Evolutionary conservation across 2,888 invertebrate genomes (phyloP), one percentile per base, ranked within the genome.

Genomic region (Napeogenes sylphis): DNA sequence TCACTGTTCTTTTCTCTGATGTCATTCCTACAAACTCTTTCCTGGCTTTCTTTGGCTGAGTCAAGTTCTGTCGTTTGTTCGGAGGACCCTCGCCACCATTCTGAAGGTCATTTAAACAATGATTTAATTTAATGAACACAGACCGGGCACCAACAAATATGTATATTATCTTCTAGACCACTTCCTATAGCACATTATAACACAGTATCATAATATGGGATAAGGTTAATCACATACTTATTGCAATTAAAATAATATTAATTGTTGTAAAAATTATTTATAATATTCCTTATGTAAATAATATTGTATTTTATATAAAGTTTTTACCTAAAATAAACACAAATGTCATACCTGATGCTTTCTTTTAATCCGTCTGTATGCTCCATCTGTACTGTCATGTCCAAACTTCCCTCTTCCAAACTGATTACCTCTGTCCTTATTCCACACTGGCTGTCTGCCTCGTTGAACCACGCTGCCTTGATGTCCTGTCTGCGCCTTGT

Each of bases 21-120:
- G 91, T 92, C 73, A 92, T 83, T 2, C 93, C 93, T 21, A 92
- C 91, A 58, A 92, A 93, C 69, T 86, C 88, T 58, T 87, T 86
- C 60, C 79, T 80, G 0, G 64, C 64, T 66, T 90, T 91, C 77
- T 90, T 87, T 0, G 85, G 84, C 56, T 83, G 79, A 33, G 73
- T 72, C 0, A 68, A 21, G 46, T 76, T 78, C 30, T 71, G 75
- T 38, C 62, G 76, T 62, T 89, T 89, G 55, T 77, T 78, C 0
- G 83, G 75, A 0, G 88, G 86, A 0, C 80, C 87, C 0, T 83
- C 87, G 4, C 68, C 68, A 0, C 61, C 66, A 0, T 85, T 82
- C 82, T 84, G 64, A 6, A 71, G 21, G 4, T 30, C 8, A 30
- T 4, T 4, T 8, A 51, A 10, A 12, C 2, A 51, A 10, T 30